These are phyloP conservation scores for Diplodus puntazzo DNA, from an alignment of 2,797 vertebrate species.

Conservation along the genomic window DNA sequence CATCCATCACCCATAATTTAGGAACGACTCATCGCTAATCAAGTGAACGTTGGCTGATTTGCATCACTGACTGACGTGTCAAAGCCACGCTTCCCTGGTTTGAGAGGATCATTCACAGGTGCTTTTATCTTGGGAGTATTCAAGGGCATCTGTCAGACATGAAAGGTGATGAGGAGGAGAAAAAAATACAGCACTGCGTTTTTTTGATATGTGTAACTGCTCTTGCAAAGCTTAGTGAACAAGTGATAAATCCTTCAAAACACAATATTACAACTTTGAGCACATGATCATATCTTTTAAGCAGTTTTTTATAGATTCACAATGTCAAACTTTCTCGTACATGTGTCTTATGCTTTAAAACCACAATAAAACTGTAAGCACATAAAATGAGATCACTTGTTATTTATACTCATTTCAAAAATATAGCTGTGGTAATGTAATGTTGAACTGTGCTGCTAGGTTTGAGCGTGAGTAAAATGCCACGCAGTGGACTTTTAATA, in stretches of 20 bases:
- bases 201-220: background rate
- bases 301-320: background rate
- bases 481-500: slow-evolving; percentile 69
- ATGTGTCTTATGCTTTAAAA: background rate
- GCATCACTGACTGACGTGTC: background rate
- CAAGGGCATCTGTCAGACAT: slow-evolving; percentile 22
- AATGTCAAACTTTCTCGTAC: background rate
- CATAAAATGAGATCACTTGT: background rate
- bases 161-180: background rate
- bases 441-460: slow-evolving; percentile 28
- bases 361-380: background rate
- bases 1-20: background rate
- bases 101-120: background rate
- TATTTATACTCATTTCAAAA: background rate
- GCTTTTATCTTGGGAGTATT: slow-evolving; percentile 24
- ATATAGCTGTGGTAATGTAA: background rate
- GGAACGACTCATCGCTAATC: slow-evolving; percentile 2
- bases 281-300: background rate
- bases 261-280: background rate
- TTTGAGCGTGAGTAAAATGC: slow-evolving; percentile 57
- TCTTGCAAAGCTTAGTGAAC: background rate
- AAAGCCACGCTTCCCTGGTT: background rate
- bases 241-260: background rate
- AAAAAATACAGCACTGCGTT: background rate
- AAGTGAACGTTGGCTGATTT: background rate